Percentiles rank a stretch among this genome's conserved stretches.
Conservation (phyloP, 2,797 vertebrate species). For the Hippoglossus hippoglossus region DNA sequence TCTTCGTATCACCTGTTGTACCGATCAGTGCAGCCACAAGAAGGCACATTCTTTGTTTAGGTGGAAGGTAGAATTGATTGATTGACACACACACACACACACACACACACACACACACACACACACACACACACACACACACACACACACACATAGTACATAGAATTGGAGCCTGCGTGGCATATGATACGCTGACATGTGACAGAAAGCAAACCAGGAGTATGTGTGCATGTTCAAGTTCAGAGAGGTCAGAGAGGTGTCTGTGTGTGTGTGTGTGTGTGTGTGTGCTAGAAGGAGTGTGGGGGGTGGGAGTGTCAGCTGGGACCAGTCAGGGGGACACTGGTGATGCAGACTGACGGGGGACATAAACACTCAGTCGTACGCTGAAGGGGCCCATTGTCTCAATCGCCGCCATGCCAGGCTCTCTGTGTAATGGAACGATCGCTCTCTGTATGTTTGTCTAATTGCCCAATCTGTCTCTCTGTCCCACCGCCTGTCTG, state of each 20-base stretch:
- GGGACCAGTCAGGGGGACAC: slow-evolving; percentile 82
- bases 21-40: slow-evolving; percentile 48
- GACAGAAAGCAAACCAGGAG: slow-evolving; percentile 75
- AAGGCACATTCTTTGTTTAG: not conserved
- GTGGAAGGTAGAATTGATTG: not conserved
- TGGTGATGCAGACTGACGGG: slow-evolving; percentile 81
- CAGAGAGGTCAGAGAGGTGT: slow-evolving; percentile 54
- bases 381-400: slow-evolving; percentile 79
- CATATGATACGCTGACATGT: slow-evolving; percentile 74
- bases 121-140: slow-evolving; percentile 45
- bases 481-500: slow-evolving; percentile 43
- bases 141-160: slow-evolving; percentile 13
- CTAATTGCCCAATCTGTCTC: slow-evolving; percentile 77
- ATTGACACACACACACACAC: slow-evolving; percentile 47
- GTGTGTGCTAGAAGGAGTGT: slow-evolving; percentile 13
- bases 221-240: slow-evolving; percentile 53
- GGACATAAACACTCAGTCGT: slow-evolving; percentile 81
- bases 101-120: slow-evolving; percentile 10
- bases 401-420: slow-evolving; percentile 63
- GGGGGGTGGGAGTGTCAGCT: slow-evolving; percentile 62
- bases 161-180: slow-evolving; percentile 28
- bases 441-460: slow-evolving; percentile 75
- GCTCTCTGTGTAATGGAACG: slow-evolving; percentile 73
- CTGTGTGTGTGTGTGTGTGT: slow-evolving; percentile 23
- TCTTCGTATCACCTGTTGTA: slow-evolving; percentile 39